Evolutionary conservation across 2,113 vertebrate genomes (phyloP), one percentile per base, ranked within the genome.

Genomic region (Fregata magnificens): DNA sequence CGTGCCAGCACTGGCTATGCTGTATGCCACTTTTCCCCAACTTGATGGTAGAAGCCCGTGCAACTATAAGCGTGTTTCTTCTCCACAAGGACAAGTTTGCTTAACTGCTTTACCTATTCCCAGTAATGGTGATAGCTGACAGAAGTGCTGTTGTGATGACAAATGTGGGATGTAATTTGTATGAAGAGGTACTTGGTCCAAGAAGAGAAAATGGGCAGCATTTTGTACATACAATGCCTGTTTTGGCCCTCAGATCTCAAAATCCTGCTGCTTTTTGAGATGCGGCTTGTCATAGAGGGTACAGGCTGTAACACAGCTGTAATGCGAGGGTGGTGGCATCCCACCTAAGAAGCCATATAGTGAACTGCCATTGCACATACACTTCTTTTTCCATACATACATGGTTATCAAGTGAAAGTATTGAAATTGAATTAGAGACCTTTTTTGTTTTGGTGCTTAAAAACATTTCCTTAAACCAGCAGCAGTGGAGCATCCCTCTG

Each of bases 1-100:
- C 3, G 0, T 36, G 47, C 52, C 20, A 44, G 15, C 34, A 16
- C 40, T 79, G 56, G 3, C 70, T 74, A 2, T 59, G n/a, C 11
- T 0, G 0, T 47, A 10, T 0, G 0, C 29, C 29, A 2, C 38
- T 76, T 82, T 59, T 61, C 34, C 28, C 29, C 5, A 2, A 0
- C 28, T 82, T 50, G 20, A 11, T 62, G 20, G 22, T 36, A 69
- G 79, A 92, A 95, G 40, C 22, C 8, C 5, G 0, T 44, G 34
- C 6, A 84, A 15, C 47, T 59, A 3, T 29, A 38, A 47, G 24
- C 12, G 16, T 42, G 3, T 56, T 73, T 47, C 42, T 90, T 88
- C 14, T 44, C 40, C 26, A 14, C 24, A 34, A 34, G 17, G 32
- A 71, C 7, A 2, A 22, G 4, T 76, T 76, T 80, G n/a, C 62